These are phyloP conservation scores for Xenus cinereus DNA, from an alignment of 2,113 vertebrate genomes.

Conservation along the genomic window DNA sequence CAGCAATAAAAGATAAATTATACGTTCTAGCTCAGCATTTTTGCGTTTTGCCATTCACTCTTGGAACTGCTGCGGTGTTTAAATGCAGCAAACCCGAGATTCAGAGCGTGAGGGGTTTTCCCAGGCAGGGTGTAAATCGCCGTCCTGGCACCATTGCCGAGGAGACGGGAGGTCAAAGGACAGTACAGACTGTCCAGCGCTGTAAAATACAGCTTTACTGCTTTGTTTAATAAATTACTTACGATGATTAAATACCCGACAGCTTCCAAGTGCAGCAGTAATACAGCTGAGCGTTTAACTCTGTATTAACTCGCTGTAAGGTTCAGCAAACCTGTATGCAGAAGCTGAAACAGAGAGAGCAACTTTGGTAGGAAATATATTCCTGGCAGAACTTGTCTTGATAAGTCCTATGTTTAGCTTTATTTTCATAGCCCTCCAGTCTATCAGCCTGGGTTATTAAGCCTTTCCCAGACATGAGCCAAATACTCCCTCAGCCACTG, in stretches of 20 bases:
- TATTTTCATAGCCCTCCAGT: neutral
- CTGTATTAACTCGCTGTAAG: neutral
- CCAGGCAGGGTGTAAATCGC: neutral
- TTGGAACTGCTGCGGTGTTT: slow-evolving; percentile 17
- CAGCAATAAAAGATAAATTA: neutral
- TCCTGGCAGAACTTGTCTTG: neutral
- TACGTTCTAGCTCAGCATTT: neutral
- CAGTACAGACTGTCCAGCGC: slow-evolving; percentile 21
- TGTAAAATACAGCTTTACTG: slow-evolving; percentile 4
- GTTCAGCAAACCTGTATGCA: neutral
- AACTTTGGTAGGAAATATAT: neutral
- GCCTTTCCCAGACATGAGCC: neutral
- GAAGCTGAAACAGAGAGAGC: neutral
- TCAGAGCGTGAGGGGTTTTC: neutral
- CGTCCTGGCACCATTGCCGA: neutral
- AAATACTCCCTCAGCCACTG: neutral
- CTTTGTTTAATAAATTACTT: slow-evolving; percentile 64
- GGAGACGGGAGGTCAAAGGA: slow-evolving; percentile 61
- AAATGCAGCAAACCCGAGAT: slow-evolving; percentile 27
- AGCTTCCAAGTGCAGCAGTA: neutral
- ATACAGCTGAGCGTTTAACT: neutral
- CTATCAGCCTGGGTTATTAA: neutral
- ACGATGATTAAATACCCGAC: slow-evolving; percentile 12
- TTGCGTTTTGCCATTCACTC: neutral
- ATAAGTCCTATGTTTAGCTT: neutral